phyloP scores from a whole-genome alignment of 2,113 vertebrate genomes.

The Hippocampus comes region DNA sequence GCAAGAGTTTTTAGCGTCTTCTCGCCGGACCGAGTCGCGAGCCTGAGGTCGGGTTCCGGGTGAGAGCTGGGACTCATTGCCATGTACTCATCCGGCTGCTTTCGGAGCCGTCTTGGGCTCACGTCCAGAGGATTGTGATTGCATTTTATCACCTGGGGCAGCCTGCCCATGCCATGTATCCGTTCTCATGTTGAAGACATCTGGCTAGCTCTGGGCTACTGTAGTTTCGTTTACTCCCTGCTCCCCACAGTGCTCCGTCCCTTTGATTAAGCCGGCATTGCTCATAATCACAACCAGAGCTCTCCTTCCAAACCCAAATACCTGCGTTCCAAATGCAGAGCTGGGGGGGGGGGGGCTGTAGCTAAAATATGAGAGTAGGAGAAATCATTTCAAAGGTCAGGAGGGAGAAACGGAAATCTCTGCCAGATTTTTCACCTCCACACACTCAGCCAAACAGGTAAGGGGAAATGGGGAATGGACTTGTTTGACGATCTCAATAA shows the following conservation, averaged over 20 bases:
- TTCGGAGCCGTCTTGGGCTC: slow-evolving; percentile 40
- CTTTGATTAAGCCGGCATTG: slow-evolving; percentile 55
- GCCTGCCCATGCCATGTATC: slow-evolving; percentile 37
- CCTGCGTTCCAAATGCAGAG: slow-evolving; percentile 13
- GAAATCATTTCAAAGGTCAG: background rate
- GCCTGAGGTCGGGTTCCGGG: slow-evolving; percentile 33
- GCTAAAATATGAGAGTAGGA: background rate
- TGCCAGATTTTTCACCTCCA: background rate
- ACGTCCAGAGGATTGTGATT: slow-evolving; percentile 50
- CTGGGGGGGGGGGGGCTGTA: too few relatives aligned
- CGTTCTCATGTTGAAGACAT: slow-evolving; percentile 46
- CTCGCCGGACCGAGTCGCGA: slow-evolving; percentile 19
- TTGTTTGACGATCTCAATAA: background rate
- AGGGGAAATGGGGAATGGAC: background rate
- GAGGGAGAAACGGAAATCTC: background rate
- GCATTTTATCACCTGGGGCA: slow-evolving; percentile 44
- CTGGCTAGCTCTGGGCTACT: slow-evolving; percentile 55
- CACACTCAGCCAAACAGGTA: background rate
- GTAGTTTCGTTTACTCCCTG: slow-evolving; percentile 24
- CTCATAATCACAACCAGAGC: slow-evolving; percentile 30
- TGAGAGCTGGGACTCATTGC: slow-evolving; percentile 10
- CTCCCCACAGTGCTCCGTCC: slow-evolving; percentile 37
- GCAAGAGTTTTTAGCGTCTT: slow-evolving; percentile 11
- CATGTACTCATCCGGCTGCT: slow-evolving; percentile 25
- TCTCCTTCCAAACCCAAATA: background rate